Evolutionary conservation across 2,888 invertebrate species (phyloP).

Genomic region (Diloba caeruleocephala): DNA sequence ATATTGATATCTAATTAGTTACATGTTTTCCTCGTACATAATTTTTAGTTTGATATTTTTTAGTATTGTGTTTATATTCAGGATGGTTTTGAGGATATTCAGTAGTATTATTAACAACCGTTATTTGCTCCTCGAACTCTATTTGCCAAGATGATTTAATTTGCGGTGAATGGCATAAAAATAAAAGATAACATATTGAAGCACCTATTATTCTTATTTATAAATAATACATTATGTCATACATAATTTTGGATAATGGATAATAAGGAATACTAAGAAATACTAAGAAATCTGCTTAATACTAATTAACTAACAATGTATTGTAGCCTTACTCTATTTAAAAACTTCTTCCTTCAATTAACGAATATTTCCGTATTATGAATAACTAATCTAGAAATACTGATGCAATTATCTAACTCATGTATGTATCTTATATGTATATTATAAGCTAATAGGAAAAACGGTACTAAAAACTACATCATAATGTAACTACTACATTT

Average conservation of each 20-base stretch:
- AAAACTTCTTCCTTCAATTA: neutral
- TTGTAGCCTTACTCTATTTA: conserved; percentile 7
- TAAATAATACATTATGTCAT: conserved; percentile 20
- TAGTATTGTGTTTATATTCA: conserved; percentile 32
- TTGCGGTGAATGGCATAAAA: neutral
- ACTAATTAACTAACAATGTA: conserved; percentile 25
- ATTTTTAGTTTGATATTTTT: too few species aligned
- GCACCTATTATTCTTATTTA: conserved; percentile 1
- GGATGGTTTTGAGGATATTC: conserved; percentile 27
- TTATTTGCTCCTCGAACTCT: neutral
- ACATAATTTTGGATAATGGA: conserved; percentile 13
- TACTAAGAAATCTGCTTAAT: neutral
- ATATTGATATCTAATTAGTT: conserved; percentile 44
- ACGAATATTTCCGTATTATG: neutral
- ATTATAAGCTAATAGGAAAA: too few species aligned
- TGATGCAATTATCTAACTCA: too few species aligned
- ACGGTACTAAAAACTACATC: too few species aligned
- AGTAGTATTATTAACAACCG: conserved; percentile 17
- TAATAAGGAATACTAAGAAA: neutral
- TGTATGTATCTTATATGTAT: too few species aligned
- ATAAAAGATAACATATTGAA: conserved; percentile 2
- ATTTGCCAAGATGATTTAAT: neutral
- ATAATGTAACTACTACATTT: too few species aligned
- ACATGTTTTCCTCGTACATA: conserved; percentile 25
- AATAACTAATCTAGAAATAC: neutral